Base-by-base conservation (phyloP, 2,888 invertebrate genomes). In the Timema podura region DNA sequence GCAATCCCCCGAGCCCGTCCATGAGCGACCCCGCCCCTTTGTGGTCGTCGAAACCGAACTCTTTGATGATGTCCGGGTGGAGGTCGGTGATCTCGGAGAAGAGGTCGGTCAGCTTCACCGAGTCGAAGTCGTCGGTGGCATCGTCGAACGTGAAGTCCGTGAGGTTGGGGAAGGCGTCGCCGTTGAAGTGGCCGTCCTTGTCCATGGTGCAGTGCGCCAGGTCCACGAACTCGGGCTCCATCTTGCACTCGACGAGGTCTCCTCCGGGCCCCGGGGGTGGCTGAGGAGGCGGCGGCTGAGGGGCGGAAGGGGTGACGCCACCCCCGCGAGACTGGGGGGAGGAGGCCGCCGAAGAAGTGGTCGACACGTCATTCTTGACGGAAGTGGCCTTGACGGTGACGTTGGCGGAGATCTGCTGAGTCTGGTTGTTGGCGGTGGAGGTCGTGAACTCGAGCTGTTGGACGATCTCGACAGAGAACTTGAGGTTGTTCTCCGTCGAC, bases 401-500 rank as follows among this genome's bases (percentile, higher is more conserved):
- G 84, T 95, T 95, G 75, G 95, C 95, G 78, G 91, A 92, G 76
- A 95, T 95, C 82, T 94, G 93, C 79, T 94, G 93, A 68, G 93
- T 91, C 79, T 93, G 93, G 8, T 92, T 91, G 79, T 91, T 93
- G 65, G 92, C 92, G 68, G 92, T 91, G 65, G 91, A 92, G 59
- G 93, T 93, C 74, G 93, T 93, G 80, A 95, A 95, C 81, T 95
- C 93, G 69, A 93, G 83, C 80, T 93, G 95, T 80, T 95, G 95
- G 44, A 95, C 95, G 77, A 95, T 95, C 83, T 95, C 94, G 73
- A 95, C 94, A 6, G 93, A 93, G 83, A 95, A 94, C 81, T 94
- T 94, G 73, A 89, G 88, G 79, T 83, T 79, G 78, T 82, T 81
- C 76, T 82, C 82, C 46, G 81, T 80, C 11, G 74, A 70, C 65